Evolutionary conservation across 2,113 vertebrate species (phyloP).

Genomic region (Morone chrysops): DNA sequence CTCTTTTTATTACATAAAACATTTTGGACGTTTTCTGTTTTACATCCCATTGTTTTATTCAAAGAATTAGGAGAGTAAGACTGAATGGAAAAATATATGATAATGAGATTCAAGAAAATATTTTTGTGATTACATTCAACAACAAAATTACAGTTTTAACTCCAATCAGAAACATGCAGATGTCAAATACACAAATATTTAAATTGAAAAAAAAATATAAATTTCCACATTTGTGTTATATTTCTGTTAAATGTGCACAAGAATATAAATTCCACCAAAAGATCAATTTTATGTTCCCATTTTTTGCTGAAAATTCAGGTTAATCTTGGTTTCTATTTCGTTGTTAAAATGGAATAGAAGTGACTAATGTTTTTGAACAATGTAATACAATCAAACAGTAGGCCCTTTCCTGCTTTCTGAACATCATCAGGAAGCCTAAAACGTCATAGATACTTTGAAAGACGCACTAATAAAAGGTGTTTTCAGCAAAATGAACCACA

Average conservation of each 20-base stretch:
- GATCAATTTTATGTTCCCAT: not conserved
- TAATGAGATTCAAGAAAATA: not conserved
- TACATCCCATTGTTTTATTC: slow-evolving; percentile 2
- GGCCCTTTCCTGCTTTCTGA: slow-evolving; percentile 10
- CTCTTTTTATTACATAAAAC: not conserved
- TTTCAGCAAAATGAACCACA: slow-evolving; percentile 21
- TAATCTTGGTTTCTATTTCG: slow-evolving; percentile 26
- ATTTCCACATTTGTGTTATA: not conserved
- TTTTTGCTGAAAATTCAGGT: not conserved
- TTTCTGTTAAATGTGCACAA: not conserved
- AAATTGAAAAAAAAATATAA: not conserved
- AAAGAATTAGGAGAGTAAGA: not conserved
- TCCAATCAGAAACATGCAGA: not conserved
- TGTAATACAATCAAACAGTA: slow-evolving; percentile 1
- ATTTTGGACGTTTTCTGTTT: not conserved
- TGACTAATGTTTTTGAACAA: slow-evolving; percentile 42
- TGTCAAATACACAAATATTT: not conserved
- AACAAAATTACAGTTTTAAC: not conserved
- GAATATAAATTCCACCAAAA: not conserved
- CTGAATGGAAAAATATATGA: not conserved
- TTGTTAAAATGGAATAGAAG: not conserved
- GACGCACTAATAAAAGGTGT: slow-evolving; percentile 28
- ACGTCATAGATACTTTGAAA: slow-evolving; percentile 43
- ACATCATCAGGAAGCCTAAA: slow-evolving; percentile 51
- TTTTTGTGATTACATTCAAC: not conserved